Base-by-base conservation (phyloP, 2,888 invertebrate species). In the Dryocosmus kuriphilus region DNA sequence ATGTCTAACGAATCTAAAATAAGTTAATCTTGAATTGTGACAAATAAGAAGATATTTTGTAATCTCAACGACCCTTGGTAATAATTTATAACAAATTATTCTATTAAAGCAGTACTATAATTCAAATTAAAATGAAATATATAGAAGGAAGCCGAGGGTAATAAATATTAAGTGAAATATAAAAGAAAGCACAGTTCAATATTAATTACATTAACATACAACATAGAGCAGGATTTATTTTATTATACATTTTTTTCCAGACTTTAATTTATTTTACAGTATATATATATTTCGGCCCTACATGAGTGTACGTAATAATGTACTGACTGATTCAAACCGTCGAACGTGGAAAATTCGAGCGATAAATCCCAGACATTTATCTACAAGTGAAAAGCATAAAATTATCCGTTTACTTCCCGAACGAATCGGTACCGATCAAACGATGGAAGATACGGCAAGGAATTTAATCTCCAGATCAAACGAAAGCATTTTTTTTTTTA, bases 401-500 rank as follows among this genome's bases (percentile, higher is more conserved):
- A 22, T 55, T 22, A 55, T 22, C 55, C 9, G 22, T 55, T 55
- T 55, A 9, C 55, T 55, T 22, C 22, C 11, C 9, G 55, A 55
- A 11, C 55, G 22, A 55, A 55, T 55, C 55, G n/a, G 22, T 55
- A 22, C 9, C 55, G 55, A 55, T 55, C 55, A 55, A 55, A 55
- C 55, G 22, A 9, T 22, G n/a, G 22, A 2, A 8, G 22, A 22
- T 55, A 22, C 22, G 1, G 9, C 55, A 22, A 22, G 22, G 55
- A 55, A 55, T 55, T 55, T 55, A 22, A 55, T 55, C 55, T 55
- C 22, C 55, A 1, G 55, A 55, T 55, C 55, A 55, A 55, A 55
- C 55, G 9, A 22, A 22, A 55, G 11, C 55, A 55, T 55, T 55
- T 55, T 7, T 38, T 38, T 38, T 51, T 51, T n/a, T n/a, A 8